These are phyloP conservation scores for Aleiodes testaceus DNA, from an alignment of 2,888 invertebrate genomes.

Conservation along the genomic window DNA sequence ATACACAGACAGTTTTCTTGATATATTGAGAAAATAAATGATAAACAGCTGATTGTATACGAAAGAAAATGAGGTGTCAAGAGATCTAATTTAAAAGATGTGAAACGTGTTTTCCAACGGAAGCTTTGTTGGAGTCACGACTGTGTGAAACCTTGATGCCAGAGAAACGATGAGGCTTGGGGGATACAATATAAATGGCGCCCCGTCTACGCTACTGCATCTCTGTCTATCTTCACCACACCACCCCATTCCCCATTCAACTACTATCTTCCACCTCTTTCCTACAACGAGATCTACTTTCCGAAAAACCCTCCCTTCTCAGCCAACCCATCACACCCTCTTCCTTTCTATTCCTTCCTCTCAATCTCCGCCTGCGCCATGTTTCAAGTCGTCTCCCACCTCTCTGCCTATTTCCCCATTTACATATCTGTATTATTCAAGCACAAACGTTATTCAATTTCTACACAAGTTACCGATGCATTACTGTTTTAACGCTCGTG, in stretches of 20 bases:
- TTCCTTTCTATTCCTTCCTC: conserved; percentile 37
- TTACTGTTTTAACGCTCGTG: conserved; percentile 61
- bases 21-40: not conserved
- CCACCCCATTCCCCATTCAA: conserved; percentile 9
- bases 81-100: conserved; percentile 21
- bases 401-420: conserved; percentile 64
- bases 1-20: too few relatives aligned
- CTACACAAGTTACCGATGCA: conserved; percentile 65
- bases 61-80: conserved; percentile 12
- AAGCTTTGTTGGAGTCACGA: conserved; percentile 15
- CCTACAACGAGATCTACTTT: conserved; percentile 13
- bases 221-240: conserved; percentile 35
- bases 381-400: conserved; percentile 45
- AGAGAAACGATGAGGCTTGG: conserved; percentile 47
- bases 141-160: conserved; percentile 24
- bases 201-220: conserved; percentile 56
- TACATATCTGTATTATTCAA: conserved; percentile 71
- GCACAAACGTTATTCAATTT: conserved; percentile 69
- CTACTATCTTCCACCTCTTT: conserved; percentile 23
- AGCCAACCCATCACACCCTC: not conserved
- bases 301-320: conserved; percentile 3
- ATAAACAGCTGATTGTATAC: conserved; percentile 3
- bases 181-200: conserved; percentile 69
- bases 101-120: conserved; percentile 16
- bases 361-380: conserved; percentile 42